Conservation (phyloP, 2,797 vertebrate species). For the Clarias platycephalus region DNA sequence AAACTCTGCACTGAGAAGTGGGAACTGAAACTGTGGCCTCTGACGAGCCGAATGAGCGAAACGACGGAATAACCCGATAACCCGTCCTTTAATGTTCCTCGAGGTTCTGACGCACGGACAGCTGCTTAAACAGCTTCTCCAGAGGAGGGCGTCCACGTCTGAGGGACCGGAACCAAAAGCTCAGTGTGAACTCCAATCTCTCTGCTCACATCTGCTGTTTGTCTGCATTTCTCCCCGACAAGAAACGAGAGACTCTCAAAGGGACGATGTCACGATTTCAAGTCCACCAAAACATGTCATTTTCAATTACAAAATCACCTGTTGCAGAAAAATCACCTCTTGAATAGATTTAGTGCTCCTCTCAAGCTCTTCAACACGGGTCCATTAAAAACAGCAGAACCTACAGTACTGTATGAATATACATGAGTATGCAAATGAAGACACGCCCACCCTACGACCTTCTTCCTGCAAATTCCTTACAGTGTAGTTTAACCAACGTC, state of each 20-base stretch:
- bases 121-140: slow-evolving; percentile 25
- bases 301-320: not conserved
- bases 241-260: slow-evolving; percentile 12
- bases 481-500: not conserved
- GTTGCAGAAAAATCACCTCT: not conserved
- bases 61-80: not conserved
- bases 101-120: not conserved
- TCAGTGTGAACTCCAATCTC: slow-evolving; percentile 12
- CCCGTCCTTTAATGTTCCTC: not conserved
- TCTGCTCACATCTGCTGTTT: slow-evolving; percentile 40
- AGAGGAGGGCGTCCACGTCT: not conserved
- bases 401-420: not conserved
- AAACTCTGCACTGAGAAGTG: not conserved
- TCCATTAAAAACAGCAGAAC: not conserved
- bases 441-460: not conserved
- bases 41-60: not conserved
- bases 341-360: not conserved
- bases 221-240: not conserved
- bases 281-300: not conserved
- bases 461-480: not conserved
- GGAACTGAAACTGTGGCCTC: not conserved
- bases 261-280: slow-evolving; percentile 3
- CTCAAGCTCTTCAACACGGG: not conserved
- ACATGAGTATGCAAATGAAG: slow-evolving; percentile 1
- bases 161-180: slow-evolving; percentile 9